Conservation (phyloP, 2,888 invertebrate species). For the Oegoconia quadripuncta region DNA sequence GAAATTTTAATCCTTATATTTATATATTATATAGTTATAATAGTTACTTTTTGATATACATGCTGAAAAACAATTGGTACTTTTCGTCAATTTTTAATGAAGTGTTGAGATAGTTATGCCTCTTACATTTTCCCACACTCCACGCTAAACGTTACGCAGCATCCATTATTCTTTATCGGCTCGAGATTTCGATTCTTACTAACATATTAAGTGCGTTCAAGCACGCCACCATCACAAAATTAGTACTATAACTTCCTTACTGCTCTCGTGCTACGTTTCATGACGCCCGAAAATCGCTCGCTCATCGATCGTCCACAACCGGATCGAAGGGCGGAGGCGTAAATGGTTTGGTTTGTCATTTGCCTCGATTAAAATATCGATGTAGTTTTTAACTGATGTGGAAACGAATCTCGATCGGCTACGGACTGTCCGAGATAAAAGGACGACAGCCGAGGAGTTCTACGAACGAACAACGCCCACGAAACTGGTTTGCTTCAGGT, state of each 20-base stretch:
- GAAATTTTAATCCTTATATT: too few relatives aligned
- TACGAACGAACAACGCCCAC: constrained; percentile 47
- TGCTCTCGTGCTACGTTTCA: constrained; percentile 39
- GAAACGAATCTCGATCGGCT: constrained; percentile 38
- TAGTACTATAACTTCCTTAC: constrained; percentile 39
- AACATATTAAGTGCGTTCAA: constrained; percentile 43
- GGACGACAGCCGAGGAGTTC: constrained; percentile 48
- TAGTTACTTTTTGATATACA: constrained; percentile 20
- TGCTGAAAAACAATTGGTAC: constrained; percentile 23
- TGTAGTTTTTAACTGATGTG: constrained; percentile 31
- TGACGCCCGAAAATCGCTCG: constrained; percentile 39
- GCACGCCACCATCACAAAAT: constrained; percentile 43
- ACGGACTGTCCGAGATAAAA: constrained; percentile 44
- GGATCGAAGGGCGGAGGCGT: constrained; percentile 36
- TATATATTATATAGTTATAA: too few relatives aligned
- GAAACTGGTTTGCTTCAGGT: constrained; percentile 72
- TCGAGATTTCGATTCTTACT: constrained; percentile 44
- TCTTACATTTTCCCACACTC: constrained; percentile 49
- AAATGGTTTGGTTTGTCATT: constrained; percentile 42
- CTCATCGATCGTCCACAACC: constrained; percentile 35
- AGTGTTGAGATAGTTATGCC: constrained; percentile 33
- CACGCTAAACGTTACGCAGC: constrained; percentile 36
- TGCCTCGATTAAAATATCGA: constrained; percentile 42
- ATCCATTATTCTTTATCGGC: constrained; percentile 43
- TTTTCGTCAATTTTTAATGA: constrained; percentile 33